Evolutionary conservation across 2,888 invertebrate species (phyloP).

Genomic region (Macrosoma leucophasiata): DNA sequence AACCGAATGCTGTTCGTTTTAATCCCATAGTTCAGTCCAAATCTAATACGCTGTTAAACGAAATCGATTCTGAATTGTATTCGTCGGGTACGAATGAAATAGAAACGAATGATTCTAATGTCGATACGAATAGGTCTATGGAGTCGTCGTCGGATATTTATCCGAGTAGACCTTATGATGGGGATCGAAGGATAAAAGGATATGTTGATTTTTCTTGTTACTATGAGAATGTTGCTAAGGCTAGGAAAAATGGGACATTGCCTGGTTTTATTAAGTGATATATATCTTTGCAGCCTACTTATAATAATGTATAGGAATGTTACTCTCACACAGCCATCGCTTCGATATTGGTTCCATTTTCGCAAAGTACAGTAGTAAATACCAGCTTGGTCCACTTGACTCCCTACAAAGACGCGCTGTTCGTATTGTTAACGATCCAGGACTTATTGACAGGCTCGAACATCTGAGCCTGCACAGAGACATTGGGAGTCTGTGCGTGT

Average conservation of each 20-base stretch:
- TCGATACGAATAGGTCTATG: constrained; percentile 56
- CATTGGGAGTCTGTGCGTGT: no score
- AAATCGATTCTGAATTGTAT: constrained; percentile 58
- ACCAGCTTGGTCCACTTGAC: no score
- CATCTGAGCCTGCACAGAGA: no score
- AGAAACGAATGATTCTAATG: constrained; percentile 45
- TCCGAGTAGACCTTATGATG: constrained; percentile 64
- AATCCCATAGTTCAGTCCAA: constrained; percentile 77
- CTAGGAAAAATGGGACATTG: constrained; percentile 78
- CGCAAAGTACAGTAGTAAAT: no score
- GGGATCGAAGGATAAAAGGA: constrained; percentile 82
- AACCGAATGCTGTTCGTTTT: constrained; percentile 65
- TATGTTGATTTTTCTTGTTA: constrained; percentile 92
- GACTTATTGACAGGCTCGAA: no score
- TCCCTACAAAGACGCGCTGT: no score
- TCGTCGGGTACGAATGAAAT: constrained; percentile 49
- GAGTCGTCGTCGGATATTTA: constrained; percentile 63
- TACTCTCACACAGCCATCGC: no score
- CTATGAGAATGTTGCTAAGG: constrained; percentile 82
- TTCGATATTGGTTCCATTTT: no score
- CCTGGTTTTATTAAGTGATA: constrained; percentile 75
- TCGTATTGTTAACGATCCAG: no score
- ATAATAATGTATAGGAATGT: no score
- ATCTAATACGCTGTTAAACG: constrained; percentile 57
- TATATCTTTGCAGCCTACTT: no score